Percentiles rank a stretch among this genome's conserved stretches.
These are phyloP conservation scores for Dreissena rostriformis DNA, from an alignment of 1,140 invertebrate species.

Conservation along the genomic window DNA sequence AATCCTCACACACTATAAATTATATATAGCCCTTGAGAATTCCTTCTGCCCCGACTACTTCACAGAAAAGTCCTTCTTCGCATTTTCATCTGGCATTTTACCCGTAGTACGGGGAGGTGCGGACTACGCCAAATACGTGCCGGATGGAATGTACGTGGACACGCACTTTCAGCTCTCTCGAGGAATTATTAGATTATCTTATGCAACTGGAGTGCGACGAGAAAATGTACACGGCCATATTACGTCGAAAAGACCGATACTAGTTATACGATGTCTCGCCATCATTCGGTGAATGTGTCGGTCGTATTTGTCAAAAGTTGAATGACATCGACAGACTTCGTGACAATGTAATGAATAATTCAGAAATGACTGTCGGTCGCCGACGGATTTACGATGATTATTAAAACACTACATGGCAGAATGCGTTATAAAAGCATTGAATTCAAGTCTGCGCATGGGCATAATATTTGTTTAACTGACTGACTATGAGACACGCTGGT, in stretches of 20 bases:
- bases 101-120: conserved; percentile 31
- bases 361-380: no score
- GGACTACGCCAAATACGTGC: conserved; percentile 2
- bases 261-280: neutral
- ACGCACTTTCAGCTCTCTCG: neutral
- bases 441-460: no score
- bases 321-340: no score
- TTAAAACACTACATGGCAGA: no score
- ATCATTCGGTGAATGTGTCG: no score
- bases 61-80: conserved; percentile 58
- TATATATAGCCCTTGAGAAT: conserved; percentile 61
- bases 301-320: no score
- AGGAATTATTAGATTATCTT: conserved; percentile 16
- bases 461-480: no score
- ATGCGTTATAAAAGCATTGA: no score
- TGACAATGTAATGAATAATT: no score
- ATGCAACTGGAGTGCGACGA: neutral
- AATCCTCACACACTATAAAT: conserved; percentile 32
- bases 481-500: no score
- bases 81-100: neutral
- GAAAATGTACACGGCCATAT: neutral
- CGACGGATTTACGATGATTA: no score
- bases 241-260: neutral
- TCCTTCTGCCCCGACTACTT: conserved; percentile 57
- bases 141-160: conserved; percentile 34